Evolutionary conservation across 2,797 vertebrate species (phyloP), one percentile per base, ranked within the genome.

Genomic region (Hippopotamyrus pictus): DNA sequence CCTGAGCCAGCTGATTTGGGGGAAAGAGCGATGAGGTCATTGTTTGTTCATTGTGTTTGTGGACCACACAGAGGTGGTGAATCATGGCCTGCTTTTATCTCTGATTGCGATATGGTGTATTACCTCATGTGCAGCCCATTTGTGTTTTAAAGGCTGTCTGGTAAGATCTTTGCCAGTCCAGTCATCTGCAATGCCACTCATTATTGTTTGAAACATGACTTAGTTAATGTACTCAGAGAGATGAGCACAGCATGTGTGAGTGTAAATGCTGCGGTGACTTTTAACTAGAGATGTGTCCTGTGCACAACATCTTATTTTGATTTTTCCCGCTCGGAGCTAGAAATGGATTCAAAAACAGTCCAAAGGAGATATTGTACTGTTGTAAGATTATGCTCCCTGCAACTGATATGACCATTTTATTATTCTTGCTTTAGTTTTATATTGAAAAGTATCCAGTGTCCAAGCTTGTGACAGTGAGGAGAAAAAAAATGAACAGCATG

Each of bases 1-100:
- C 90, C 83, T 17, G 90, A n/a, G 88, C 89, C 91, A 89, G 90
- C 91, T 91, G 90, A 90, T 91, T 69, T 53, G 33, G 14, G 41
- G 48, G 2, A 33, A 41, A 59, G 53, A 17, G 22, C 53, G 51
- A 82, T 89, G 88, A 89, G 73, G 29, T 89, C 88, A 89, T 83
- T 82, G 73, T 83, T 83, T 65, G 82, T 65, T 69, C 57, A 69
- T 88, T 29, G 57, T 37, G 79, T 85, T 25, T 69, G 57, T 33
- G 57, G 33, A 69, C 8, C 57, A 48, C 54, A 33, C 17, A 57
- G 41, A 41, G 19, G 29, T 37, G 41, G 41, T 44, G 87, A 65
- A 48, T 88, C 59, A 65, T 17, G 19, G 41, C 87, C 41, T 69
- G 37, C 59, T n/a, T 25, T 65, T 65, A 48, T 88, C 22, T 88